phyloP scores from a whole-genome alignment of 2,113 vertebrate genomes.

The Notechis scutatus region DNA sequence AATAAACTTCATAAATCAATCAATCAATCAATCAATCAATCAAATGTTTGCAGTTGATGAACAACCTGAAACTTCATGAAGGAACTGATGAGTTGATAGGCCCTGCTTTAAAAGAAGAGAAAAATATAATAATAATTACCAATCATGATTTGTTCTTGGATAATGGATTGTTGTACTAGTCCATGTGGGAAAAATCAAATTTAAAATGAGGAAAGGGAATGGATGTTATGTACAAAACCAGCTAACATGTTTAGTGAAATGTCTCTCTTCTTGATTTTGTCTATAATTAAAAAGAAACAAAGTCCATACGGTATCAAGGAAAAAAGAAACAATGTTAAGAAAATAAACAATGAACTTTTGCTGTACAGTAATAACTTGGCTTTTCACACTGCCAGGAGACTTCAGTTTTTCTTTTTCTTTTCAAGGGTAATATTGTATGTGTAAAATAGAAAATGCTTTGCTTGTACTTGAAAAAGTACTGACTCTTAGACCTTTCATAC shows the following conservation, averaged over 20 bases:
- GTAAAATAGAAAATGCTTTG: constrained; percentile 23
- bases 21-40: background rate
- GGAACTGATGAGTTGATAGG: background rate
- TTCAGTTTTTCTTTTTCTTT: constrained; percentile 5
- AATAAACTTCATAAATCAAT: background rate
- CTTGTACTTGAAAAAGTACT: constrained; percentile 30
- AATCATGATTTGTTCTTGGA: background rate
- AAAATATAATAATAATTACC: background rate
- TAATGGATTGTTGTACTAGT: background rate
- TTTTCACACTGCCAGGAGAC: constrained; percentile 23
- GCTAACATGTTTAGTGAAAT: constrained; percentile 27
- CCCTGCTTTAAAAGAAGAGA: background rate
- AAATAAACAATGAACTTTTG: constrained; percentile 15
- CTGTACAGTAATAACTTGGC: background rate
- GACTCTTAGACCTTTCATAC: background rate
- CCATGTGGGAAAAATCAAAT: background rate
- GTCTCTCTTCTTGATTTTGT: constrained; percentile 15
- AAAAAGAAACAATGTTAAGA: background rate
- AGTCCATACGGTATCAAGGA: background rate
- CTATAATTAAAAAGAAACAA: constrained; percentile 39
- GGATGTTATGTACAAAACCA: background rate
- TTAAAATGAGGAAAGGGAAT: background rate
- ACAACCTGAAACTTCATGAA: background rate
- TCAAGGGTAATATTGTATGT: background rate
- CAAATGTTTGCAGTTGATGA: background rate